Evolutionary conservation across 2,113 vertebrate species (phyloP).

Genomic region (Xiphias gladius): DNA sequence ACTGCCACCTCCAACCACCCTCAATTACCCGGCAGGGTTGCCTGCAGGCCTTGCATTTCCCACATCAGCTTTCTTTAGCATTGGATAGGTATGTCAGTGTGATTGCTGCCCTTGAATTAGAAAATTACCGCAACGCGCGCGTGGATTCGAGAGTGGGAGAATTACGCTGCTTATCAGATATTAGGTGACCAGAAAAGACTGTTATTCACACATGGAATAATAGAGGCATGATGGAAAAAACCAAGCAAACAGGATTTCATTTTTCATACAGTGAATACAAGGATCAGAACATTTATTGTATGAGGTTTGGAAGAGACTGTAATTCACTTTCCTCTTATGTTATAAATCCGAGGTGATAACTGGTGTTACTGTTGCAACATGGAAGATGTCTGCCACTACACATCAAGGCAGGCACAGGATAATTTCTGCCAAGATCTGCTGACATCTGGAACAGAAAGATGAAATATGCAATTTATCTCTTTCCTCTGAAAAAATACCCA

Average conservation of each 20-base stretch:
- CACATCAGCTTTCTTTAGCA: conserved; percentile 50
- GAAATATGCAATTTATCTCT: conserved; percentile 45
- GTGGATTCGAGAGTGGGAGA: conserved; percentile 52
- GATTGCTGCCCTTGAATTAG: conserved; percentile 67
- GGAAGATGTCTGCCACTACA: conserved; percentile 3
- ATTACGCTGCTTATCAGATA: conserved; percentile 69
- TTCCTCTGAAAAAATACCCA: conserved; percentile 39
- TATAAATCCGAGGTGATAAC: conserved; percentile 38
- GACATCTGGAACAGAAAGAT: conserved; percentile 40
- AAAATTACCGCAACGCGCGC: conserved; percentile 64
- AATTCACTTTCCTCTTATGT: conserved; percentile 29
- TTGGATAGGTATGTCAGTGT: conserved; percentile 64
- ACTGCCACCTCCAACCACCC: conserved; percentile 46
- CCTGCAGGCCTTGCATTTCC: conserved; percentile 58
- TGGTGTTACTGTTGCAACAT: conserved; percentile 20
- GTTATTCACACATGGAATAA: conserved; percentile 63
- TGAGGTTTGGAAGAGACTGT: conserved; percentile 18
- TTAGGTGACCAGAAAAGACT: conserved; percentile 47
- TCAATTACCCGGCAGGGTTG: conserved; percentile 66
- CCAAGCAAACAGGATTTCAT: conserved; percentile 53
- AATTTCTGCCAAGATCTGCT: conserved; percentile 16
- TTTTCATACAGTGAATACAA: conserved; percentile 39
- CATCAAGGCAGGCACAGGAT: conserved; percentile 9
- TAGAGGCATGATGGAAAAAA: conserved; percentile 53
- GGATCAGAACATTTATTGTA: conserved; percentile 39